Conservation (phyloP, 2,113 vertebrate genomes). For the Charadrius vociferus region DNA sequence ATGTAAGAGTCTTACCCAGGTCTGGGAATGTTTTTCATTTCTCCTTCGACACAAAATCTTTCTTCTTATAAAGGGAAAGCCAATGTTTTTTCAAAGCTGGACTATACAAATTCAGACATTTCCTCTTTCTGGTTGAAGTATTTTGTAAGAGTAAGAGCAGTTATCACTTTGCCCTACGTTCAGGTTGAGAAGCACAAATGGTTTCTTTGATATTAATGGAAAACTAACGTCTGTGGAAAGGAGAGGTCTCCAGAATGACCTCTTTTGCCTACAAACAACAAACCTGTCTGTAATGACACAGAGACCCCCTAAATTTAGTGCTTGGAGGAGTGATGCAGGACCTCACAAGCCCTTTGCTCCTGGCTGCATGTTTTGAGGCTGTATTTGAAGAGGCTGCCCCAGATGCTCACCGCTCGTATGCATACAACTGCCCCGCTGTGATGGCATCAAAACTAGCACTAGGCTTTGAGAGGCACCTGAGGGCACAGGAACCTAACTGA, state of each 20-base stretch:
- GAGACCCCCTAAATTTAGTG: not conserved
- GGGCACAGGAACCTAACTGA: not conserved
- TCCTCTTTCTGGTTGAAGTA: constrained; percentile 37
- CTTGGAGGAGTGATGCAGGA: not conserved
- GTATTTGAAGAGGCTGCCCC: not conserved
- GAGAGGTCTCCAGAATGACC: not conserved
- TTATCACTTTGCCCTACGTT: not conserved
- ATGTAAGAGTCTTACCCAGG: constrained; percentile 36
- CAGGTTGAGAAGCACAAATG: not conserved
- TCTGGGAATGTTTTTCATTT: constrained; percentile 46
- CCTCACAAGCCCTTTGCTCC: not conserved
- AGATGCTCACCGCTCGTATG: not conserved
- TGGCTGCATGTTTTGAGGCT: not conserved
- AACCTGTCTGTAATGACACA: not conserved
- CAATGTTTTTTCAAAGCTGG: constrained; percentile 27
- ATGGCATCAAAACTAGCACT: not conserved
- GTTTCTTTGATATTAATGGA: not conserved
- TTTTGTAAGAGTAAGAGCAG: not conserved
- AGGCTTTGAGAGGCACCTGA: not conserved
- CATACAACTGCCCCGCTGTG: not conserved
- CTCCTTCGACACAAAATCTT: constrained; percentile 32
- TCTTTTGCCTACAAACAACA: not conserved
- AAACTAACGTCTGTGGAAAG: not conserved
- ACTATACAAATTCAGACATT: constrained; percentile 31
- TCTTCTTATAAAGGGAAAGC: not conserved